phyloP scores from a whole-genome alignment of 1,140 invertebrate species.

The Coptotermes formosanus region DNA sequence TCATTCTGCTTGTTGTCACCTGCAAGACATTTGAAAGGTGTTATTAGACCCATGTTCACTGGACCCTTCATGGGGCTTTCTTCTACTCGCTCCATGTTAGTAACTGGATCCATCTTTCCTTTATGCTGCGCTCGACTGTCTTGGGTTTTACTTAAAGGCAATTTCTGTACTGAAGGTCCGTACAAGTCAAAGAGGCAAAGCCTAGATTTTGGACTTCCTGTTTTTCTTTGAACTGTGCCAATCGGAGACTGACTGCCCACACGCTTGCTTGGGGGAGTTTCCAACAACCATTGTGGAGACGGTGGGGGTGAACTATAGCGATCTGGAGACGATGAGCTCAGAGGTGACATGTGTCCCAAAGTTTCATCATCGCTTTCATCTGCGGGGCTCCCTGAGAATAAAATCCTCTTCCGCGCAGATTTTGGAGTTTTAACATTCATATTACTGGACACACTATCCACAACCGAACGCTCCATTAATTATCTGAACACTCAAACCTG shows the following conservation, averaged over 20 bases:
- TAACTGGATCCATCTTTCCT: neutral
- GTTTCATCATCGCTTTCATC: neutral
- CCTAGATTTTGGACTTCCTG: neutral
- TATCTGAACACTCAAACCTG: too few relatives aligned
- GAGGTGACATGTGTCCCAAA: constrained; percentile 30
- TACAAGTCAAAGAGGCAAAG: neutral
- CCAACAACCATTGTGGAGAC: neutral
- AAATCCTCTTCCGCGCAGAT: constrained; percentile 19
- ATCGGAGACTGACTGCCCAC: neutral
- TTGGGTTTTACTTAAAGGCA: neutral
- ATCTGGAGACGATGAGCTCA: constrained; percentile 24
- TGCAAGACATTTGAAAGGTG: neutral
- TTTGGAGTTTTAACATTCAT: neutral
- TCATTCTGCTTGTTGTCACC: neutral
- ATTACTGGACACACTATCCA: too few relatives aligned
- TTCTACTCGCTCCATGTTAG: neutral
- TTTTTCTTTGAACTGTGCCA: neutral
- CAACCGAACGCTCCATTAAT: too few relatives aligned
- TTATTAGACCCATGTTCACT: neutral
- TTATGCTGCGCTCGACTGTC: neutral
- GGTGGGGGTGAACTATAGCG: constrained; percentile 29
- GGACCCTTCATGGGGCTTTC: neutral
- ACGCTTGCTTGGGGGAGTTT: neutral
- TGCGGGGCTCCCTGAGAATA: constrained; percentile 1
- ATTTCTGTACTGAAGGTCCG: neutral